Evolutionary conservation across 2,888 invertebrate genomes (phyloP), one percentile per base, ranked within the genome.

Genomic region (Sinopyrophorus schimmeli): DNA sequence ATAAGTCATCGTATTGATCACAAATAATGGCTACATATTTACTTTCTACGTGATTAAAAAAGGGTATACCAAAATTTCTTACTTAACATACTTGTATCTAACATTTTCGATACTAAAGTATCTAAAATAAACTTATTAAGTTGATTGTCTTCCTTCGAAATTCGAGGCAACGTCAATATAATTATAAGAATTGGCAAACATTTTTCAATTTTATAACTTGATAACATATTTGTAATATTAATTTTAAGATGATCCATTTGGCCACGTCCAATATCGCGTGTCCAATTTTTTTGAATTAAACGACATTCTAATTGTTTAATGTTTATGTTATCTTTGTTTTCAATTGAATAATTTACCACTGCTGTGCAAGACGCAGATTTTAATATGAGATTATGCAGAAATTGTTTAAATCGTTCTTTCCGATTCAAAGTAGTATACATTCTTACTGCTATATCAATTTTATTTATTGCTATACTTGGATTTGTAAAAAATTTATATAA

Each of bases 391-490:
- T 63, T 46, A 16, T 57, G 62, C 14, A 80, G 47, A 49, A 74
- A 67, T 21, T 47, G 41, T 56, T 74, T 65, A 3, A 80, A 65
- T 58, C 77, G 69, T 11, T 73, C 65, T 50, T 63, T 61, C 2
- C 76, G 71, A 55, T 71, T 73, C 16, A 72, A 47, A 7, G 66
- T 64, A 1, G 72, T 63, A 54, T 79, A 80, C 17, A 76, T 61
- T 51, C 72, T 66, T n/a, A 79, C 48, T 27, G 76, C 70, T 42
- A 71, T 64, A 55, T 77, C 74, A n/a, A 75, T 60, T 15, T 64
- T 57, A 26, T 65, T 60, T 7, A 65, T 64, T 3, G 70, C 34
- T 15, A 75, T 52, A 23, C 59, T 49, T 9, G 58, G 46, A 47
- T 66, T 64, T 50, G 68, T 72, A 27, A 80, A 64, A 58, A 75